Percentiles rank a stretch among this genome's conserved stretches.
phyloP scores from a whole-genome alignment of 2,888 invertebrate species.

The Morinoia aosen region DNA sequence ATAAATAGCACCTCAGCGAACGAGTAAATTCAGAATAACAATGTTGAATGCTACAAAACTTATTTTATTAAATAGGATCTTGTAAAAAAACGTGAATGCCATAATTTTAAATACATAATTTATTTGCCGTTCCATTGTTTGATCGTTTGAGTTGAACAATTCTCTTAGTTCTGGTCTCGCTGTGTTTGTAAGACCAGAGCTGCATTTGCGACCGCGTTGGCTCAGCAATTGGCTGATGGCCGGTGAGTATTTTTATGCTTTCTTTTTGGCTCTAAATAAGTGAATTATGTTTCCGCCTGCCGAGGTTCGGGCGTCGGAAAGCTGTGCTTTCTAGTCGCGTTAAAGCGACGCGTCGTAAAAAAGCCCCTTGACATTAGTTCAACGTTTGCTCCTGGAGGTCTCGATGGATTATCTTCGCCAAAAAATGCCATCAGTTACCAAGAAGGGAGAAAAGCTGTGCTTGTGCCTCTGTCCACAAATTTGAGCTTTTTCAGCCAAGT shows the following conservation, averaged over 20 bases:
- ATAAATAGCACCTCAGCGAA: not conserved
- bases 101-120: not conserved
- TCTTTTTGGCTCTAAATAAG: not conserved
- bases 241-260: not conserved
- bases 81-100: not conserved
- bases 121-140: not conserved
- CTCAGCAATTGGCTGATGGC: constrained; percentile 4
- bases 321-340: not conserved
- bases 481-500: not conserved
- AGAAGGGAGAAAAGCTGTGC: not conserved
- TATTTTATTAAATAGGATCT: not conserved
- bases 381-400: not conserved
- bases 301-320: not conserved
- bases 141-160: not conserved
- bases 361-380: not conserved
- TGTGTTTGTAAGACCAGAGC: too few relatives aligned
- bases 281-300: not conserved
- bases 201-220: not conserved
- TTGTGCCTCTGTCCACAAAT: not conserved
- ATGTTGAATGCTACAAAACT: not conserved
- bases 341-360: not conserved
- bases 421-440: not conserved
- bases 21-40: not conserved
- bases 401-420: not conserved
- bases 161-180: not conserved